Conservation (phyloP, 2,797 vertebrate species). For the Lacerta viridis region DNA sequence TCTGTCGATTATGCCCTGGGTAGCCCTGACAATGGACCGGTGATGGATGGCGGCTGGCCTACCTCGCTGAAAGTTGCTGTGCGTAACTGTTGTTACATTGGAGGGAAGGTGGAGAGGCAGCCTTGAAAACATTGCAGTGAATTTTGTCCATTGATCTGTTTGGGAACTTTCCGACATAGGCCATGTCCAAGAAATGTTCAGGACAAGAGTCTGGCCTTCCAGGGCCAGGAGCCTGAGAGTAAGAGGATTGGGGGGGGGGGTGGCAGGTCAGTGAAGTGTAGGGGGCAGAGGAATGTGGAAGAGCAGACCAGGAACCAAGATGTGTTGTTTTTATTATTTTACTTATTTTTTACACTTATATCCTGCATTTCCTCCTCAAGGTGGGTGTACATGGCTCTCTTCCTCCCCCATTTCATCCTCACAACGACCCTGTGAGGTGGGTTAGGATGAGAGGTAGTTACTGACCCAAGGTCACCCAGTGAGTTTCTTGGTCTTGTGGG, state of each 20-base stretch:
- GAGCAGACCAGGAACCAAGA: background rate
- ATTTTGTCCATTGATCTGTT: background rate
- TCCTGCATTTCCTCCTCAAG: too few species aligned
- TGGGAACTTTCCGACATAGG: too few species aligned
- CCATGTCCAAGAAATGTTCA: background rate
- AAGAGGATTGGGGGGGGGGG: too few species aligned
- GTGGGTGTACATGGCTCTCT: too few species aligned
- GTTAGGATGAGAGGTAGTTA: too few species aligned
- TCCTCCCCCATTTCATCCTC: too few species aligned
- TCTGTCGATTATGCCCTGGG: conserved; percentile 87
- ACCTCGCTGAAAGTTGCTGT: conserved; percentile 89
- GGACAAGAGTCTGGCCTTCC: background rate
- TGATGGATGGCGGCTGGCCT: conserved; percentile 92
- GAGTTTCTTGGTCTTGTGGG: too few species aligned
- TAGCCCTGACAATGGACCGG: conserved; percentile 81
- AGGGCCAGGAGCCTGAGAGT: background rate
- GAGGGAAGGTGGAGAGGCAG: background rate
- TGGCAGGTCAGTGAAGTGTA: background rate
- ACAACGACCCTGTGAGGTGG: too few species aligned
- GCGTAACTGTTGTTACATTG: conserved; percentile 25
- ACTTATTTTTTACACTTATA: too few species aligned
- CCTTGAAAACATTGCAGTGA: background rate
- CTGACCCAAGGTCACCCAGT: too few species aligned
- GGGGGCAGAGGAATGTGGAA: background rate
- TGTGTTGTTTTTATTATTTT: background rate